These are phyloP conservation scores for Amblyjoppa fuscipennis DNA, from an alignment of 2,888 invertebrate species.

Conservation along the genomic window DNA sequence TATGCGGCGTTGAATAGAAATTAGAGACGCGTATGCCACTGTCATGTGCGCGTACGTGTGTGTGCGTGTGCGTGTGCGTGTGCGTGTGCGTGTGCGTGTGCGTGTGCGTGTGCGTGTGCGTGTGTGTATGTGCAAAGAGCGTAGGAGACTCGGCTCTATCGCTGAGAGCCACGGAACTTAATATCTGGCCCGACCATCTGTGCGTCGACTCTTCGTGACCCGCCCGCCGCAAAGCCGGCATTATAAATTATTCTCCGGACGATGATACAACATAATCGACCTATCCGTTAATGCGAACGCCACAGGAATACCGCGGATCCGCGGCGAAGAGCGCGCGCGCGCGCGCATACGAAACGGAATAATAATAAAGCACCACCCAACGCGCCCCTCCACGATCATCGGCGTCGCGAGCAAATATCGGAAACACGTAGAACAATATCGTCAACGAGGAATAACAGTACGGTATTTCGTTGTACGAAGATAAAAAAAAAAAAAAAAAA, in stretches of 20 bases:
- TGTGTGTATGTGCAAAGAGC: no score
- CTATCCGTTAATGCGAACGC: not conserved
- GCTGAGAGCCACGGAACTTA: constrained; percentile 35
- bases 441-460: constrained; percentile 7
- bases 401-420: constrained; percentile 7
- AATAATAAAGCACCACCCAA: not conserved
- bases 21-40: constrained; percentile 47
- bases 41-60: no score
- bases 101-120: no score
- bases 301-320: not conserved
- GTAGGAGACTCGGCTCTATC: not conserved
- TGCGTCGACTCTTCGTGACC: constrained; percentile 40
- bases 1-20: constrained; percentile 55
- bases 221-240: not conserved
- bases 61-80: no score
- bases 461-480: not conserved
- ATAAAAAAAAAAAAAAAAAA: not conserved
- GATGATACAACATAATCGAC: constrained; percentile 22
- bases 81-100: no score
- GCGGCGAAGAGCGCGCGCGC: not conserved
- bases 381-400: not conserved
- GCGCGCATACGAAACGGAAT: not conserved
- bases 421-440: constrained; percentile 21
- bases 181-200: constrained; percentile 56
- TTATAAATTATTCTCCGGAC: constrained; percentile 25